A percentile compares a stretch with the other conserved stretches of the same genome.
phyloP scores from a whole-genome alignment of 2,888 invertebrate species.

The Luperina testacea region DNA sequence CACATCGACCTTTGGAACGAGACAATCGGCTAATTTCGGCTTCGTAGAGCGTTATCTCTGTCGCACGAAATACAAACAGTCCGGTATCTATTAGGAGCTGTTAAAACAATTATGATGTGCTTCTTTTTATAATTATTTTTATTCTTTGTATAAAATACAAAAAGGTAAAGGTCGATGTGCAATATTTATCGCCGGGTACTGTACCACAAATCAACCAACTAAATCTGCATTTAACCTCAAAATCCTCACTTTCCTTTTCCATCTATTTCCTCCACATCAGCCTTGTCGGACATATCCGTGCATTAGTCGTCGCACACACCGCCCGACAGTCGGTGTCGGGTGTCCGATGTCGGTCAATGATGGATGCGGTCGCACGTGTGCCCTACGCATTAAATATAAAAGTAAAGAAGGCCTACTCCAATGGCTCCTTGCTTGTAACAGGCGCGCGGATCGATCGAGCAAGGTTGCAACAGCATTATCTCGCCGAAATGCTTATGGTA shows the following conservation, averaged over 20 bases:
- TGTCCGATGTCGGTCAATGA: conserved; percentile 44
- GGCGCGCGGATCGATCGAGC: neutral
- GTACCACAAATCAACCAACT: neutral
- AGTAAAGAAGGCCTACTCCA: conserved; percentile 12
- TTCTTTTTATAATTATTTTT: no score
- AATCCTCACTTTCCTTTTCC: conserved; percentile 12
- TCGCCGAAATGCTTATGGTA: neutral
- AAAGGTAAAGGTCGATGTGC: no score
- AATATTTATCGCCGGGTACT: no score
- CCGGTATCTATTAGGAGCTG: no score
- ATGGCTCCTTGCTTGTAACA: no score
- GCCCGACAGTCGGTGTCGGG: conserved; percentile 36
- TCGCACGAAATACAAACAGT: no score
- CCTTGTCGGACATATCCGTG: conserved; percentile 50
- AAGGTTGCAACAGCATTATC: neutral
- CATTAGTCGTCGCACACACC: conserved; percentile 40
- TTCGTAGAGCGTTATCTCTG: no score
- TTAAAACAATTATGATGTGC: no score
- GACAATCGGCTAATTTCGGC: no score
- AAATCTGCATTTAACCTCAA: neutral
- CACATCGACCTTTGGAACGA: no score
- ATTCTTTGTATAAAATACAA: no score
- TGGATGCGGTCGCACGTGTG: conserved; percentile 56
- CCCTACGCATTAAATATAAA: fast-evolving
- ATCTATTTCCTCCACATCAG: conserved; percentile 30